These are phyloP conservation scores for Oxytorus armatus DNA, from an alignment of 2,888 invertebrate species.

Conservation along the genomic window DNA sequence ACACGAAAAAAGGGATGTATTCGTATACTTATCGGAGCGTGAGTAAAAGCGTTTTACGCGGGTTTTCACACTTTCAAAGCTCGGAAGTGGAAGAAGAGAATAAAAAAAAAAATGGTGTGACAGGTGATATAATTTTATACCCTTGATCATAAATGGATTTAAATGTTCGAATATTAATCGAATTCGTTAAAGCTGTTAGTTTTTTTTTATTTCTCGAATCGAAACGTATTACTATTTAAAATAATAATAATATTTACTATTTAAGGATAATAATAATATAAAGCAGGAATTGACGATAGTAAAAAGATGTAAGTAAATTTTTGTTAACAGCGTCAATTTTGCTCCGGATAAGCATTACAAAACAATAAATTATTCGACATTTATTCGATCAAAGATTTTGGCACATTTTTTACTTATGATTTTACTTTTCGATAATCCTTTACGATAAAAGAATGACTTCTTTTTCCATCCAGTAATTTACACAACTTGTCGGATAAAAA, in stretches of 20 bases:
- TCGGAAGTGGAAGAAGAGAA: not conserved
- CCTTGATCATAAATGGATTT: not conserved
- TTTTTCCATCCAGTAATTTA: not conserved
- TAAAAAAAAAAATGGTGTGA: not conserved
- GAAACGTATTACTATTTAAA: no score
- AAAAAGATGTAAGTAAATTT: not conserved
- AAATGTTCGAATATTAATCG: not conserved
- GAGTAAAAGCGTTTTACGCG: constrained; percentile 37
- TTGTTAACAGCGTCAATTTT: not conserved
- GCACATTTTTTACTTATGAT: not conserved
- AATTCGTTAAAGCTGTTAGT: not conserved
- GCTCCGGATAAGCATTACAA: not conserved
- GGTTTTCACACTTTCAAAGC: constrained; percentile 5
- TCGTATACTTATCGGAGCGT: constrained; percentile 32
- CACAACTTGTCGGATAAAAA: not conserved
- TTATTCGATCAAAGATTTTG: not conserved
- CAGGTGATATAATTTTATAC: not conserved
- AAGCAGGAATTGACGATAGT: not conserved
- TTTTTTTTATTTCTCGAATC: not conserved
- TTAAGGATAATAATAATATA: not conserved
- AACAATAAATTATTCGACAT: not conserved
- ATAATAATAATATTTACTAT: not conserved
- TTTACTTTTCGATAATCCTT: not conserved
- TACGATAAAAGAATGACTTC: not conserved
- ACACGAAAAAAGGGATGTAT: constrained; percentile 4